Evolutionary conservation across 2,113 vertebrate genomes (phyloP).

Genomic region (Equus przewalskii): DNA sequence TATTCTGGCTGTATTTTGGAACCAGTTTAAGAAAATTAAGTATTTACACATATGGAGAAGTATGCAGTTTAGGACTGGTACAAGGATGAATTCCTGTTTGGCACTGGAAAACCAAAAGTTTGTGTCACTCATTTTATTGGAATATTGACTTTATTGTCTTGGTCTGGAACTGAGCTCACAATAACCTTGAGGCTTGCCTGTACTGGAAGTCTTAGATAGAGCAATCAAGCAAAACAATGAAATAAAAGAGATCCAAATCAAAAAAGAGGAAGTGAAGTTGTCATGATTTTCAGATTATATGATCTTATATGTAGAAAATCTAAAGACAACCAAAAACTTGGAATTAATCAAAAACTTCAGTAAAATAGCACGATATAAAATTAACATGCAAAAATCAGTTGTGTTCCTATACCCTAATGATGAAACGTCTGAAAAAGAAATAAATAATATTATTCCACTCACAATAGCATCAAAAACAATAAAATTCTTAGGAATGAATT

Average conservation of each 20-base stretch:
- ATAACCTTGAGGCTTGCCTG: not conserved
- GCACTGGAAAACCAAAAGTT: no score
- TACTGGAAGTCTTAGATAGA: not conserved
- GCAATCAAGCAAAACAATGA: not conserved
- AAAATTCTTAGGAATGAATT: no score
- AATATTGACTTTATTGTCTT: not conserved
- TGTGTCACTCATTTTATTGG: no score
- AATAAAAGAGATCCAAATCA: not conserved
- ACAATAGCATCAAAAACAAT: not conserved
- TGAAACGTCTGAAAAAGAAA: not conserved
- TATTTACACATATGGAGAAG: no score
- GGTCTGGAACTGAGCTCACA: not conserved
- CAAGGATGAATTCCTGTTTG: no score
- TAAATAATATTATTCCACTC: not conserved
- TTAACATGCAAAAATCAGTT: not conserved
- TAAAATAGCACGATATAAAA: not conserved
- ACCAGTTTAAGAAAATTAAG: no score
- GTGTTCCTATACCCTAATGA: not conserved
- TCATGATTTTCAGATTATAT: not conserved
- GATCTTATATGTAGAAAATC: not conserved
- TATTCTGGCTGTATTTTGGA: no score
- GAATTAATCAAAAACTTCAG: not conserved
- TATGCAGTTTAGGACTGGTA: no score
- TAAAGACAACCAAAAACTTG: not conserved
- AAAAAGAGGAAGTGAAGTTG: not conserved